These are phyloP conservation scores for Pseudoatta argentina DNA, from an alignment of 1,140 invertebrate genomes.

Conservation along the genomic window DNA sequence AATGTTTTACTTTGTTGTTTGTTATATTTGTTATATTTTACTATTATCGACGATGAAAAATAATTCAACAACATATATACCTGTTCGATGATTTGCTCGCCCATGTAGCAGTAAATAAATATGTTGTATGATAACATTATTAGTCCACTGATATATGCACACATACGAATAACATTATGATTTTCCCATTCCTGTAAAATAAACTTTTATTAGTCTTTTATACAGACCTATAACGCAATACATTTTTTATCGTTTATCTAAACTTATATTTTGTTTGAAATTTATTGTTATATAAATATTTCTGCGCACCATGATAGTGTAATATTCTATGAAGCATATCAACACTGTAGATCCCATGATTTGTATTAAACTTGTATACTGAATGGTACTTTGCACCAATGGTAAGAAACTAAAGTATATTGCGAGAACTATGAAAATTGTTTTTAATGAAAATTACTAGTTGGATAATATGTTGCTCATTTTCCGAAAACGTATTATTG, in stretches of 20 bases:
- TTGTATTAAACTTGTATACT: slow-evolving; percentile 72
- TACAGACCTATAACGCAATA: neutral
- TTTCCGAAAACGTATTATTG: neutral
- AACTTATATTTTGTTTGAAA: neutral
- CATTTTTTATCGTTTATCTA: neutral
- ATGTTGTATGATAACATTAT: neutral
- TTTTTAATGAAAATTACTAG: neutral
- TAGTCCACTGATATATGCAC: neutral
- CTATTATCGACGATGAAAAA: neutral
- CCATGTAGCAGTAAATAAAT: slow-evolving; percentile 37
- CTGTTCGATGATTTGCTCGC: slow-evolving; percentile 29
- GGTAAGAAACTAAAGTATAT: slow-evolving; percentile 57
- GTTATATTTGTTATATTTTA: neutral
- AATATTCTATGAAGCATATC: slow-evolving; percentile 73
- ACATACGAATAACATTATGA: slow-evolving; percentile 55
- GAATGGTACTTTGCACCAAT: slow-evolving; percentile 33
- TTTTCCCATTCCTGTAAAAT: slow-evolving; percentile 70
- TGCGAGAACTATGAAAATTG: neutral
- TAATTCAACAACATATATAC: neutral
- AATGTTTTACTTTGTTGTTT: neutral
- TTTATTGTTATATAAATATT: neutral
- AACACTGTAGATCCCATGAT: slow-evolving; percentile 60
- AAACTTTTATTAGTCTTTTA: neutral
- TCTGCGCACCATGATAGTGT: slow-evolving; percentile 50
- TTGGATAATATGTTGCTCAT: neutral